These are phyloP conservation scores for Urocyon cinereoargenteus DNA, from an alignment of 2,797 vertebrate genomes.

Conservation along the genomic window DNA sequence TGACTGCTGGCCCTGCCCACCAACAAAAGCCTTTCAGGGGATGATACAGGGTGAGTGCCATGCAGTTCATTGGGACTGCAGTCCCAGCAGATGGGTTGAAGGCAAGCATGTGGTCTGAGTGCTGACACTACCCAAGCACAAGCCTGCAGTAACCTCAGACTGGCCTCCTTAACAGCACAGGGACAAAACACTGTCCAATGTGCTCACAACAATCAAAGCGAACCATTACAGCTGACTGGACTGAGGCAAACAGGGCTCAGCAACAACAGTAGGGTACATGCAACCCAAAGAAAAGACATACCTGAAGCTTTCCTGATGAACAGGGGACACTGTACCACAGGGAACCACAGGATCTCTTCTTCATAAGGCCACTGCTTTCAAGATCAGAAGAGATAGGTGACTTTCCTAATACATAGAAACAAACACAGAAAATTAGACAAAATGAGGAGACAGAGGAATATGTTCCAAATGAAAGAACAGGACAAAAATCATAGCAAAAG, in stretches of 20 bases:
- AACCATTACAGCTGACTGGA: neutral
- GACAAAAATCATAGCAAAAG: neutral
- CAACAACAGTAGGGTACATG: neutral
- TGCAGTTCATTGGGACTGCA: neutral
- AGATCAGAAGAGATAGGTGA: neutral
- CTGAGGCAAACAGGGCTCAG: neutral
- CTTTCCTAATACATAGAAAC: neutral
- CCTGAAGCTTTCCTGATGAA: neutral
- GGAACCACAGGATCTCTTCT: neutral
- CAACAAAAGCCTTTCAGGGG: neutral
- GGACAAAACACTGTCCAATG: neutral
- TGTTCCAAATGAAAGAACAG: neutral
- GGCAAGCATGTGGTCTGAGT: neutral
- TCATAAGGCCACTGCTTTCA: neutral
- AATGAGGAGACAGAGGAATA: neutral
- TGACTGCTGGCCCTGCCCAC: neutral
- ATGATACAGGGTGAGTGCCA: neutral
- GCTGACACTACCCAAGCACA: neutral
- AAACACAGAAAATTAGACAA: neutral
- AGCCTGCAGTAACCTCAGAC: neutral
- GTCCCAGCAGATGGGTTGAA: neutral
- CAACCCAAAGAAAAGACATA: neutral
- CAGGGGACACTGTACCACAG: neutral
- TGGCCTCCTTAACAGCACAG: neutral
- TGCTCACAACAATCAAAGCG: neutral